Percentiles rank a stretch among this genome's conserved stretches.
phyloP scores from a whole-genome alignment of 2,113 vertebrate species.

The Chionis minor region DNA sequence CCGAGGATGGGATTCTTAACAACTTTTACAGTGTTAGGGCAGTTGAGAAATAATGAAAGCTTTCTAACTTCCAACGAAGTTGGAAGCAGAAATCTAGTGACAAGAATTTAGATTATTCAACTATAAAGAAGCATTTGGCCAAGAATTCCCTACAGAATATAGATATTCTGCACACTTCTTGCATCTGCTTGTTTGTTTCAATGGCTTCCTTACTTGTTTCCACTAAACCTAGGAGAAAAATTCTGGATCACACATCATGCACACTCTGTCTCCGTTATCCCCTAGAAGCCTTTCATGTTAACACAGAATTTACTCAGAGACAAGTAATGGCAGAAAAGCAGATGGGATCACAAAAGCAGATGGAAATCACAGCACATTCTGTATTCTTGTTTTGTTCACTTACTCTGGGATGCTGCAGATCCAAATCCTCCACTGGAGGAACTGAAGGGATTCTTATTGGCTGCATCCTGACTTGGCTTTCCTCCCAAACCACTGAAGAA shows the following conservation, averaged over 20 bases:
- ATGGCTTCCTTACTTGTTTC: background rate
- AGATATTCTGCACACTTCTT: background rate
- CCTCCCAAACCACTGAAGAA: slow-evolving; percentile 96
- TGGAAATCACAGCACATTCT: slow-evolving; percentile 6
- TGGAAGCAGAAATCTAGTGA: background rate
- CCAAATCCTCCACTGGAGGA: slow-evolving; percentile 74
- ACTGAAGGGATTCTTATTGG: slow-evolving; percentile 95
- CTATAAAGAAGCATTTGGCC: background rate
- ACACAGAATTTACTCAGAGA: background rate
- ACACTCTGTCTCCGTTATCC: background rate
- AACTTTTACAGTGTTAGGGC: background rate
- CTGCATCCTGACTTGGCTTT: slow-evolving; percentile 95
- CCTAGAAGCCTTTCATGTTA: background rate
- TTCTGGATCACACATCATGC: background rate
- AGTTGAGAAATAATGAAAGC: background rate
- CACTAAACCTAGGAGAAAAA: background rate
- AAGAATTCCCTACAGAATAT: background rate
- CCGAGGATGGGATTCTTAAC: background rate
- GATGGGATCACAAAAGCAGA: slow-evolving; percentile 9
- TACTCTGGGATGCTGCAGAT: slow-evolving; percentile 72
- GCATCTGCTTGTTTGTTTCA: background rate
- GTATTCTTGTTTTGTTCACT: slow-evolving; percentile 53
- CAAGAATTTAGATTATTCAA: background rate
- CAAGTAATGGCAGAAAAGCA: background rate
- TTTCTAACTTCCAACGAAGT: background rate